Evolutionary conservation across 2,888 invertebrate species (phyloP).

Genomic region (Lepidochrysops patricia): DNA sequence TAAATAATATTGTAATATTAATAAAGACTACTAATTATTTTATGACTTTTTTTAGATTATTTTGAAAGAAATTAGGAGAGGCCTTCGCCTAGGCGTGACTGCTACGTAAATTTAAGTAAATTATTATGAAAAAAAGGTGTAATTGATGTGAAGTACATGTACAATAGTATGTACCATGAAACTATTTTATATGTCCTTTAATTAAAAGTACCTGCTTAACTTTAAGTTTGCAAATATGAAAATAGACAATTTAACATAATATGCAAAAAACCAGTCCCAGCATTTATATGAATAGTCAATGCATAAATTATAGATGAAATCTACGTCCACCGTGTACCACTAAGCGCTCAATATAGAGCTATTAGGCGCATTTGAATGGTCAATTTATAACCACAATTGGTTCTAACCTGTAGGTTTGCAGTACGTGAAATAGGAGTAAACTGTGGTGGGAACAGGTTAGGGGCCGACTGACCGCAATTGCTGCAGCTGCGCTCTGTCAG

Average conservation of each 20-base stretch:
- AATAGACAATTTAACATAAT: background rate
- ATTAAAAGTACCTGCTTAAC: no score
- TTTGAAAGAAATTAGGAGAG: no score
- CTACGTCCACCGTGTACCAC: background rate
- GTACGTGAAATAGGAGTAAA: conserved; percentile 39
- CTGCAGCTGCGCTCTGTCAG: conserved; percentile 22
- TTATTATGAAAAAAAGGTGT: no score
- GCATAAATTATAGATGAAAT: background rate
- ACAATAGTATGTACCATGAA: no score
- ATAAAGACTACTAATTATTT: no score
- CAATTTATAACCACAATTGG: conserved; percentile 22
- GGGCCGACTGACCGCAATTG: conserved; percentile 46
- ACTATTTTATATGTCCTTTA: no score
- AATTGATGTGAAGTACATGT: no score
- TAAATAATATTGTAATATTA: no score
- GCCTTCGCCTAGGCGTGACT: no score
- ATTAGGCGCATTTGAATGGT: conserved; percentile 16
- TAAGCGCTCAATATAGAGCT: conserved; percentile 14
- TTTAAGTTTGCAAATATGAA: background rate
- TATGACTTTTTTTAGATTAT: no score
- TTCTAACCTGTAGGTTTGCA: conserved; percentile 25
- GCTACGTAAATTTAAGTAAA: no score
- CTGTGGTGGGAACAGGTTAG: conserved; percentile 34
- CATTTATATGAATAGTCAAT: conserved; percentile 1
- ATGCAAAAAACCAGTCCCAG: background rate